phyloP scores from a whole-genome alignment of 1,140 invertebrate species.

The Trichomalopsis sarcophagae region DNA sequence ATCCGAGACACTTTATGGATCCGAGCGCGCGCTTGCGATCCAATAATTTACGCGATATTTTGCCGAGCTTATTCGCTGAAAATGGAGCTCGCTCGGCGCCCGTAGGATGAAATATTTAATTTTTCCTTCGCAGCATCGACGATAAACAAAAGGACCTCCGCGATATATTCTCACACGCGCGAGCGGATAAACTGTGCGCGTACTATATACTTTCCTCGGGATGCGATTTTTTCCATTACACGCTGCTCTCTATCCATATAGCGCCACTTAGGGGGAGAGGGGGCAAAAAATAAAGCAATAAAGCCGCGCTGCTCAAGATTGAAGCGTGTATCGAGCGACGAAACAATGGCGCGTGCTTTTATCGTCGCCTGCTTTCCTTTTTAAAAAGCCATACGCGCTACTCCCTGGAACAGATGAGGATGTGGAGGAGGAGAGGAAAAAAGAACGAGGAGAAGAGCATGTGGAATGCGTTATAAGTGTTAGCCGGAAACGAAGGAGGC shows the following conservation, averaged over 20 bases:
- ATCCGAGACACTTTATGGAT: neutral
- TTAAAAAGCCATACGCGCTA: neutral
- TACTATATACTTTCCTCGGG: neutral
- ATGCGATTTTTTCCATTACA: neutral
- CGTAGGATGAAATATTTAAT: neutral
- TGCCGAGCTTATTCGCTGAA: neutral
- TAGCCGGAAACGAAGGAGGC: conserved; percentile 17
- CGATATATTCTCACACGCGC: too few species aligned
- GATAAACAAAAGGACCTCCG: too few species aligned
- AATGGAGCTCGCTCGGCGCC: neutral
- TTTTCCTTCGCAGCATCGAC: neutral
- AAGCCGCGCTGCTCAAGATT: neutral
- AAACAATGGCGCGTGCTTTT: neutral
- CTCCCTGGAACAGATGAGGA: neutral
- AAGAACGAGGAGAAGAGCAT: neutral
- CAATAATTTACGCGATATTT: neutral
- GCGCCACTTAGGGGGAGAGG: neutral
- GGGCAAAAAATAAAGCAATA: neutral
- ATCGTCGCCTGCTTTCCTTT: neutral
- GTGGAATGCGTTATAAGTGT: conserved; percentile 7
- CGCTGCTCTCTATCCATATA: neutral
- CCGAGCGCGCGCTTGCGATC: neutral
- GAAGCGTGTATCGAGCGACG: neutral
- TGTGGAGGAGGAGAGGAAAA: neutral
- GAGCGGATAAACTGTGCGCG: neutral